Evolutionary conservation across 2,113 vertebrate species (phyloP).

Genomic region (Ophiodon elongatus): DNA sequence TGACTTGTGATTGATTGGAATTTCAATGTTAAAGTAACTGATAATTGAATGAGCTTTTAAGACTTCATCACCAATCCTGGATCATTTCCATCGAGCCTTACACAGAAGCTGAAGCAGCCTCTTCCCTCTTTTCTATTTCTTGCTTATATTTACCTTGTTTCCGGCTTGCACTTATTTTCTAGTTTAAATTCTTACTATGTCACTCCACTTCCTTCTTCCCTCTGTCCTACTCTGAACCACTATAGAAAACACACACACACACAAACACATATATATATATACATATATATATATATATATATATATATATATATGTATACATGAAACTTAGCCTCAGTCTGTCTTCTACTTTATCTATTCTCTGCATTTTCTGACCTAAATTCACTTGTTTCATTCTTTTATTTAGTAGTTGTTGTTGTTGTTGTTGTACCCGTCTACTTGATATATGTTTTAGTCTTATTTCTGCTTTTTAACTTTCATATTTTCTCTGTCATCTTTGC

Average conservation of each 20-base stretch:
- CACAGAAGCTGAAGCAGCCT: constrained; percentile 2
- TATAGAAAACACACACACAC: neutral
- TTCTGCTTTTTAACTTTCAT: neutral
- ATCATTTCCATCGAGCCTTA: neutral
- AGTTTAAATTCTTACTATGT: neutral
- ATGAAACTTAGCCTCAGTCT: neutral
- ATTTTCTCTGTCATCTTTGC: neutral
- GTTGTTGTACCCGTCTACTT: neutral
- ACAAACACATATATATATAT: no score
- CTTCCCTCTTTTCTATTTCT: neutral
- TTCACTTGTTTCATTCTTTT: neutral
- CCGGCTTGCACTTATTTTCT: neutral
- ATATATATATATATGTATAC: no score
- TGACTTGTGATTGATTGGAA: neutral
- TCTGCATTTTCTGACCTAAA: neutral
- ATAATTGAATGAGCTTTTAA: neutral
- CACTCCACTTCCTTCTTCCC: no score
- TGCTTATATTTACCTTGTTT: neutral
- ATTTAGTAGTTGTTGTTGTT: neutral
- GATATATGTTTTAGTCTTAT: neutral
- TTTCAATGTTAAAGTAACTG: neutral
- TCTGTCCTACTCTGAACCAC: neutral
- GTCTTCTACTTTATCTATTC: neutral
- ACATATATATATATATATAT: no score
- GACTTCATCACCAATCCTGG: neutral